phyloP scores from a whole-genome alignment of 2,888 invertebrate species.

The Metacarcinus magister region DNA sequence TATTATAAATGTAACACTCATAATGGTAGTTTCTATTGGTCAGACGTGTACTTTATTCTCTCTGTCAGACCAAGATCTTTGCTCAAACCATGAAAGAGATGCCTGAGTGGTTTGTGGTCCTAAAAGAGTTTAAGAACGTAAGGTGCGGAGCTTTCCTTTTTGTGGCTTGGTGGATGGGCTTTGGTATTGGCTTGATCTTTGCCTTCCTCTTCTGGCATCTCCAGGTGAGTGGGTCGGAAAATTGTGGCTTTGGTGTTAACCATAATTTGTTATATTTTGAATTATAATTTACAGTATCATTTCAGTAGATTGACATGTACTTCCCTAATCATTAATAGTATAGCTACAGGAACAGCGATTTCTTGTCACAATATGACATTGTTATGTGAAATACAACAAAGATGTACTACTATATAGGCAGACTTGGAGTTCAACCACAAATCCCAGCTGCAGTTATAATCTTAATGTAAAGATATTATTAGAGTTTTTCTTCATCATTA shows the following conservation, averaged over 20 bases:
- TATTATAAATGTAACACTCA: not conserved
- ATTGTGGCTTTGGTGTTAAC: not conserved
- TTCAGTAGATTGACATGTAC: not conserved
- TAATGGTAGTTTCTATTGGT: not conserved
- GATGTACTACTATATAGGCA: no score
- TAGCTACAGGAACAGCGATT: no score
- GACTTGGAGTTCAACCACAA: no score
- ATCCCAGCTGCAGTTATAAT: no score
- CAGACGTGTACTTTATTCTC: constrained; percentile 93
- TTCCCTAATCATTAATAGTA: not conserved
- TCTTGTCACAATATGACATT: no score
- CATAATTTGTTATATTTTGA: not conserved
- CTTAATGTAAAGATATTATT: no score
- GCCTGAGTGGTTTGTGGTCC: constrained; percentile 96
- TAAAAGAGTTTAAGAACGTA: constrained; percentile 92
- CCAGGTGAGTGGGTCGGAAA: constrained; percentile 84
- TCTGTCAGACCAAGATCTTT: constrained; percentile 91
- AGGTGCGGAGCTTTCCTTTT: constrained; percentile 97
- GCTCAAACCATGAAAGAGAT: constrained; percentile 95
- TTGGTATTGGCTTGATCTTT: constrained; percentile 99
- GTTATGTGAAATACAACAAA: no score
- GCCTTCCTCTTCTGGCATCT: constrained; percentile 99
- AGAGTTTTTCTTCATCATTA: no score
- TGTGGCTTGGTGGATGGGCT: constrained; percentile 99
- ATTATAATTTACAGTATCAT: not conserved